Percentiles rank a stretch among this genome's conserved stretches.
Evolutionary conservation across 2,888 invertebrate genomes (phyloP).

Genomic region (Amitus sp.): DNA sequence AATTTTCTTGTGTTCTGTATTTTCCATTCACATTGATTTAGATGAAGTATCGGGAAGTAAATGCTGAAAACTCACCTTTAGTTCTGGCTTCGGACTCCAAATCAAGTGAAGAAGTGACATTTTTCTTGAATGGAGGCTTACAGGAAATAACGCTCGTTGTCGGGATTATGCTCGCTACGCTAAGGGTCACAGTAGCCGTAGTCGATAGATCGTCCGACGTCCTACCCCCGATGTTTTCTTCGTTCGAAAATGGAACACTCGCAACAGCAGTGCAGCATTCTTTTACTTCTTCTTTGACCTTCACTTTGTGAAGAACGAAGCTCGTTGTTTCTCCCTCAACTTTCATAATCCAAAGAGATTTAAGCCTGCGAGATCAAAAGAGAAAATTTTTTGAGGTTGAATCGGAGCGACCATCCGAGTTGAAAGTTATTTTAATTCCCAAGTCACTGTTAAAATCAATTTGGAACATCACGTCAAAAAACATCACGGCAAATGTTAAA

Average conservation of each 20-base stretch:
- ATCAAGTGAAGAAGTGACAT: constrained; percentile 53
- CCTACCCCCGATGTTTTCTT: constrained; percentile 20
- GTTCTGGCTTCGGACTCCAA: constrained; percentile 55
- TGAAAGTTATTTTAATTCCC: no score
- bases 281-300: constrained; percentile 61
- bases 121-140: constrained; percentile 42
- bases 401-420: no score
- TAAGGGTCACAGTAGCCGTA: constrained; percentile 37
- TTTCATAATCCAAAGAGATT: constrained; percentile 53
- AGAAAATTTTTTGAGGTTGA: no score
- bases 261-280: constrained; percentile 50
- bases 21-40: neutral
- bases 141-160: constrained; percentile 49
- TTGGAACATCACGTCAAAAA: no score
- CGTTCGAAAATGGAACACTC: constrained; percentile 40
- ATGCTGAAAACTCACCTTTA: constrained; percentile 47
- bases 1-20: no score
- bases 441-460: no score
- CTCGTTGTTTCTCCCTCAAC: constrained; percentile 54
- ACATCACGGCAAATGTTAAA: no score
- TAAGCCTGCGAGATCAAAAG: no score
- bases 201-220: constrained; percentile 35
- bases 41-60: neutral
- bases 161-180: constrained; percentile 39
- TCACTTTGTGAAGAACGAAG: constrained; percentile 56